Evolutionary conservation across 64 coral and sea anemone genomes (phyloP).

Genomic region (Actinia equina): DNA sequence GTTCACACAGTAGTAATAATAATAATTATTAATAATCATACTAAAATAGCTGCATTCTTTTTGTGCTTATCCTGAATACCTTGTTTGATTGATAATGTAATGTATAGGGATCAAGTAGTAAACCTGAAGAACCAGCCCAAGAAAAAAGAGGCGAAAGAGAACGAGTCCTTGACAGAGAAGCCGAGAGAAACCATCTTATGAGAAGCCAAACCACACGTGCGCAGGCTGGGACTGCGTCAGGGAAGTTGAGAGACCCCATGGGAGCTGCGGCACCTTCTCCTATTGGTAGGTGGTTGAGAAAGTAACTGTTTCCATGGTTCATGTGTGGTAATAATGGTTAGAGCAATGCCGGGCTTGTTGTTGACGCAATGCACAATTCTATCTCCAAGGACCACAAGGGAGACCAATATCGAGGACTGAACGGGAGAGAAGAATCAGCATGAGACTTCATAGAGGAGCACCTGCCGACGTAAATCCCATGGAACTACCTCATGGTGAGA

Average conservation of each 20-base stretch:
- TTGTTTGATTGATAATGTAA: neutral
- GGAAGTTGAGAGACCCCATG: slow-evolving; percentile 64
- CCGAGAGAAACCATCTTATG: slow-evolving; percentile 60
- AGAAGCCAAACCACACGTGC: slow-evolving; percentile 85
- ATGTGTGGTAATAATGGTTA: neutral
- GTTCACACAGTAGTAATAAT: no score
- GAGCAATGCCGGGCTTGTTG: neutral
- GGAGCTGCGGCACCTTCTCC: slow-evolving; percentile 62
- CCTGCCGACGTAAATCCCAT: slow-evolving; percentile 64
- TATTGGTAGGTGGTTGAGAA: slow-evolving; percentile 50
- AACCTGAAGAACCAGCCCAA: slow-evolving; percentile 32
- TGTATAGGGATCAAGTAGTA: slow-evolving; percentile 33
- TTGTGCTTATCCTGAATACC: no score
- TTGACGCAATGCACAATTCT: neutral
- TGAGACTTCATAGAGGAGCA: slow-evolving; percentile 67
- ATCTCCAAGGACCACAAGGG: slow-evolving; percentile 54
- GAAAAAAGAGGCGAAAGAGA: slow-evolving; percentile 43
- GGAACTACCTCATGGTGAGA: slow-evolving; percentile 75
- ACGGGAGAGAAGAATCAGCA: slow-evolving; percentile 69
- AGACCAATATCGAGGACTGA: slow-evolving; percentile 81
- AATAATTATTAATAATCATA: no score
- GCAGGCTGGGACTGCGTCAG: slow-evolving; percentile 61
- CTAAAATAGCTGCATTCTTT: no score
- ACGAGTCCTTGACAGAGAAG: slow-evolving; percentile 58
- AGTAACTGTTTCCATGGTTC: neutral